A percentile compares a stretch with the other conserved stretches of the same genome.
These are phyloP conservation scores for Heterodera filipjevi DNA, from an alignment of 2,888 invertebrate species.

Conservation along the genomic window DNA sequence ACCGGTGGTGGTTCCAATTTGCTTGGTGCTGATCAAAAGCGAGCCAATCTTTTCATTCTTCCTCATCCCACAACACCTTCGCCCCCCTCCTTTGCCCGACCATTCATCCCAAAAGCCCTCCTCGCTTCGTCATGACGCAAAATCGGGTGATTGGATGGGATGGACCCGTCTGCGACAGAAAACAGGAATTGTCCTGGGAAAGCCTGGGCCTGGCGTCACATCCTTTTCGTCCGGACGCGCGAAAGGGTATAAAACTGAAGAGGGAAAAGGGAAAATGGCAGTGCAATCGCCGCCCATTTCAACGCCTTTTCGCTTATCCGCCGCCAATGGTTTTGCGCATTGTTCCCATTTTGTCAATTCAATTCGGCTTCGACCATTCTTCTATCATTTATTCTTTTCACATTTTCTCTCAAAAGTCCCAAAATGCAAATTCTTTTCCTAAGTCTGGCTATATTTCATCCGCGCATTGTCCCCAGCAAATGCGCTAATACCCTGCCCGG, in stretches of 20 bases:
- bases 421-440: background rate
- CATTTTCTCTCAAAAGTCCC: background rate
- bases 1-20: background rate
- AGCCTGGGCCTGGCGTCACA: conserved; percentile 7
- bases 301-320: background rate
- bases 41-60: background rate
- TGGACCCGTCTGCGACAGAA: background rate
- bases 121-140: background rate
- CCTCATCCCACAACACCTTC: background rate
- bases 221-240: conserved; percentile 9
- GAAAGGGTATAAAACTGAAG: background rate
- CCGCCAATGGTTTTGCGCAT: background rate
- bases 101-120: background rate
- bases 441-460: conserved; percentile 6
- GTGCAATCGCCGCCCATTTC: background rate
- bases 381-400: background rate
- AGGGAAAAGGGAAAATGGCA: background rate
- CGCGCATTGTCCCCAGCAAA: conserved; percentile 8
- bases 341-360: background rate
- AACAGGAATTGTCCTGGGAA: conserved; percentile 8
- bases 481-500: background rate
- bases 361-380: background rate
- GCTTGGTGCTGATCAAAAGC: background rate
- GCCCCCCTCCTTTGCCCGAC: background rate
- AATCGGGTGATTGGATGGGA: conserved; percentile 3